phyloP scores from a whole-genome alignment of 1,140 invertebrate genomes.

The Bilobella aurantiaca region DNA sequence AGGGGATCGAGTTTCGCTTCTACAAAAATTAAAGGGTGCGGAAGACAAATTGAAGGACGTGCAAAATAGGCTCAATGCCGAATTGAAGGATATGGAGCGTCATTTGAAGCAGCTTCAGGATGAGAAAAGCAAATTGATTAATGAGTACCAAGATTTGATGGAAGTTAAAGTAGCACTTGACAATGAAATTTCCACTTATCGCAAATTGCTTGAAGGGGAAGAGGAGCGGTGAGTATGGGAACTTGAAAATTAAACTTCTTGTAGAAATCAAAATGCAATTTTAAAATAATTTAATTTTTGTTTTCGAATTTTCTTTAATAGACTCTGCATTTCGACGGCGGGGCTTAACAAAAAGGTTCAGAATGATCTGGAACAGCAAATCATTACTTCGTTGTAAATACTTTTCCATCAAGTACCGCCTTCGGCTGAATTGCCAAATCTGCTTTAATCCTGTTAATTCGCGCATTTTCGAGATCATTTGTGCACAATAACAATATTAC shows the following conservation, averaged over 20 bases:
- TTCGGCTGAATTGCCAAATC: no score
- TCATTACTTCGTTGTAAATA: background rate
- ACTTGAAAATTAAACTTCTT: background rate
- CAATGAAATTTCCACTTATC: constrained; percentile 20
- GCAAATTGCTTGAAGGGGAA: constrained; percentile 19
- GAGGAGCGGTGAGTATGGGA: constrained; percentile 12
- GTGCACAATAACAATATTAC: no score
- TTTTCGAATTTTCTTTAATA: background rate
- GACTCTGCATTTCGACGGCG: background rate
- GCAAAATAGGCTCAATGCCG: background rate
- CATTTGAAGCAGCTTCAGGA: background rate
- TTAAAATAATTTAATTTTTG: background rate
- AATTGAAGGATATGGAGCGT: constrained; percentile 3
- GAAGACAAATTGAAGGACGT: constrained; percentile 9
- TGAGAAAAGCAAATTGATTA: constrained; percentile 14
- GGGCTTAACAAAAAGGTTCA: background rate
- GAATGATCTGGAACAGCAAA: background rate
- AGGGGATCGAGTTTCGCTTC: constrained; percentile 4
- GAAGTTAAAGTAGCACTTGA: constrained; percentile 17
- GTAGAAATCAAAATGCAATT: background rate
- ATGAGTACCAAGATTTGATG: constrained; percentile 13
- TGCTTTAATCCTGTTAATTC: no score
- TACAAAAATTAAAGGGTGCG: background rate
- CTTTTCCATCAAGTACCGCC: no score
- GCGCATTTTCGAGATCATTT: no score